Evolutionary conservation across 2,797 vertebrate genomes (phyloP).

Genomic region (Babyrousa celebensis): DNA sequence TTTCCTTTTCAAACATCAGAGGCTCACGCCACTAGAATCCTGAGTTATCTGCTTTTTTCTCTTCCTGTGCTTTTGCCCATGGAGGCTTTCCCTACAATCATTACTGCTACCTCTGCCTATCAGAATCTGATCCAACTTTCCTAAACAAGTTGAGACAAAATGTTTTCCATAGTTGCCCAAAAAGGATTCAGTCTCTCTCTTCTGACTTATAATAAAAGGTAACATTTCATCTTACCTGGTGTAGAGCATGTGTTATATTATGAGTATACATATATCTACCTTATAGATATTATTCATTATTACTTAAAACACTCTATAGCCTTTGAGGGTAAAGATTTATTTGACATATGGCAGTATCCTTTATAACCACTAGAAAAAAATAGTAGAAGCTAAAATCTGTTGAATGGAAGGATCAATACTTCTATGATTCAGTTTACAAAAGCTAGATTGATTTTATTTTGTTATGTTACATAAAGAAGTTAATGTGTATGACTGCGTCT

Average conservation of each 20-base stretch:
- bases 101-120: background rate
- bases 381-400: background rate
- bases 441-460: background rate
- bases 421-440: background rate
- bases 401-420: background rate
- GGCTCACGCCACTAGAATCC: background rate
- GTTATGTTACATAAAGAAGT: background rate
- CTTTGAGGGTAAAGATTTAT: background rate
- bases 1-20: background rate
- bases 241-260: background rate
- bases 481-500: background rate
- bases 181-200: background rate
- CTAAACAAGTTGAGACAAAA: background rate
- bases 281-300: background rate
- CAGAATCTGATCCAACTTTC: constrained; percentile 17
- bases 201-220: constrained; percentile 16
- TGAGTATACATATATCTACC: background rate
- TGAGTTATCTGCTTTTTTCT: background rate
- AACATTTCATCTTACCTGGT: background rate
- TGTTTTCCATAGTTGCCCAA: background rate
- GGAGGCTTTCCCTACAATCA: constrained; percentile 22
- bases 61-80: background rate
- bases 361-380: background rate
- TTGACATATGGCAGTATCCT: background rate
- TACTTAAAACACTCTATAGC: background rate